Evolutionary conservation across 2,888 invertebrate genomes (phyloP), one percentile per base, ranked within the genome.

Genomic region (Lapara coniferarum): DNA sequence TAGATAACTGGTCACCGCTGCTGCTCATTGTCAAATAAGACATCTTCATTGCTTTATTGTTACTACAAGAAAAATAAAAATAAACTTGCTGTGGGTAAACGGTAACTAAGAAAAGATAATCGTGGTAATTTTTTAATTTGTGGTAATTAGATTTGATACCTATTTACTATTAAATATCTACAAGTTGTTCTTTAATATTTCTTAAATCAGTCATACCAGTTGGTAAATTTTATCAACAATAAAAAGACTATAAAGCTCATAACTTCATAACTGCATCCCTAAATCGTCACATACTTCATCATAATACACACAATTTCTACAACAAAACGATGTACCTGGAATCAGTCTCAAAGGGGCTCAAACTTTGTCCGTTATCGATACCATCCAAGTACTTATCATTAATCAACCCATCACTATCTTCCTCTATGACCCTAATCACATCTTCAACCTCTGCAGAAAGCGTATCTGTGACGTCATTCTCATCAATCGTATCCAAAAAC

Each of bases 401-500:
- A 0, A 81, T 79, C n/a, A 83, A 37, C 0, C 78, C 85, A 74
- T 87, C 86, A 70, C 82, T 85, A 73, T 88, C 85, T 0, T 80
- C 81, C 0, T 75, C 78, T 37, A 68, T 77, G 4, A 83, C 75
- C 12, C 81, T 81, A 25, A 85, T 68, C 0, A 81, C 74, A 71
- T 87, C 82, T 12, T 85, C 66, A 0, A 76, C 71, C 16, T 78
- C 77, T 13, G 78, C 72, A 7, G 81, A 73, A 37, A 30, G 81
- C 2, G 77, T 79, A 69, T 86, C 84, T 0, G 76, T 81, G 0
- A 74, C 67, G 69, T 85, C 85, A 63, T 80, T 83, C 67, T 91
- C 91, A 13, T 87, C 85, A 6, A 90, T 89, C 0, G 89, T 87
- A 55, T 88, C 89, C 19, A 90, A 74, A 73, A 77, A 88, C 55